A percentile compares a stretch with the other conserved stretches of the same genome.
Evolutionary conservation across 1,140 invertebrate genomes (phyloP).

Genomic region (Ruditapes philippinarum): DNA sequence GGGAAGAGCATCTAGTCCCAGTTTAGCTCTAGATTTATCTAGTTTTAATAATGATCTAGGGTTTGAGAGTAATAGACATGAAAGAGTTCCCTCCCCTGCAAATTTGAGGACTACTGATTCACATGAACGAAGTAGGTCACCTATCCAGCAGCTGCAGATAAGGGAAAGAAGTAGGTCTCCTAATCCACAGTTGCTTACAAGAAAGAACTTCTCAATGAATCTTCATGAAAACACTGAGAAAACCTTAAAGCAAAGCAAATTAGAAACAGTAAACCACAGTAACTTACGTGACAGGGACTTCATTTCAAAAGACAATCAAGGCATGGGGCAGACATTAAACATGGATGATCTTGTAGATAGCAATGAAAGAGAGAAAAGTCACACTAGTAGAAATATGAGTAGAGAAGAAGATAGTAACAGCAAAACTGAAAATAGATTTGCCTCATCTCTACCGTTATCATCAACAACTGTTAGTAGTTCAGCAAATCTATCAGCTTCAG

Average conservation of each 20-base stretch:
- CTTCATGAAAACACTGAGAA: too few species aligned
- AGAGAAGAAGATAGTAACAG: background rate
- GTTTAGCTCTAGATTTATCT: background rate
- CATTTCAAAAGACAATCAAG: background rate
- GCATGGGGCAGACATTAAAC: background rate
- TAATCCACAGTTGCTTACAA: background rate
- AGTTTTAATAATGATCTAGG: background rate
- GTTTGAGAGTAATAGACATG: background rate
- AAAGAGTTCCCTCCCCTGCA: background rate
- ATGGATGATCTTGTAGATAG: background rate
- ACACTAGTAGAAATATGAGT: background rate
- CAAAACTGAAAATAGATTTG: background rate
- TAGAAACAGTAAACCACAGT: background rate
- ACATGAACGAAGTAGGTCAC: background rate
- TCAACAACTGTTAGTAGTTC: background rate
- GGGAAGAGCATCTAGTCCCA: background rate
- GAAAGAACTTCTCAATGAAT: background rate
- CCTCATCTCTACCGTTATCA: conserved; percentile 3
- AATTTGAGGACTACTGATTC: background rate
- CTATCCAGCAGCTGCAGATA: background rate
- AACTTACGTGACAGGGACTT: background rate
- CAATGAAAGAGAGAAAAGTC: background rate
- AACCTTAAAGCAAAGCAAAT: too few species aligned
- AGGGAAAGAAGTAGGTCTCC: conserved; percentile 13
- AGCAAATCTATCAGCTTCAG: background rate